Percentiles rank a stretch among this genome's conserved stretches.
Evolutionary conservation across 2,113 vertebrate species (phyloP).

Genomic region (Tiliqua scincoides): DNA sequence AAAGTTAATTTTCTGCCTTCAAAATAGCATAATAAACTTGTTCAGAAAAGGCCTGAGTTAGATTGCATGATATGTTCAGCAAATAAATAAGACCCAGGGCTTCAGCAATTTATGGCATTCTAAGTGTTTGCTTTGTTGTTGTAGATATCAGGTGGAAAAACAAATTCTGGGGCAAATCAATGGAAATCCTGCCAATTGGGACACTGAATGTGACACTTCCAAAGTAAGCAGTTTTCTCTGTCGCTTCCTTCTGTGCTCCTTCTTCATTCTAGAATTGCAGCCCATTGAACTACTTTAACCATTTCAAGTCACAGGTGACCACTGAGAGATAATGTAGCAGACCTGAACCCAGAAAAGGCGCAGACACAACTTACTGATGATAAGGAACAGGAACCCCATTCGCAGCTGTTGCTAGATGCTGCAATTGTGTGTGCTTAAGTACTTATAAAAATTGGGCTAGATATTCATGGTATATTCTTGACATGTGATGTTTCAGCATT

Average conservation of each 20-base stretch:
- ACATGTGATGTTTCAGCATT: not conserved
- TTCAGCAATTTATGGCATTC: not conserved
- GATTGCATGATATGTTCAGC: not conserved
- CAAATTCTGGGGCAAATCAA: constrained; percentile 99
- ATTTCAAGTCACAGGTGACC: not conserved
- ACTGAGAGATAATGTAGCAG: not conserved
- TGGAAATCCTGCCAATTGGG: constrained; percentile 97
- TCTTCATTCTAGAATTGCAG: not conserved
- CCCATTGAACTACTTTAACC: not conserved
- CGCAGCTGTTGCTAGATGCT: not conserved
- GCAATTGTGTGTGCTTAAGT: not conserved
- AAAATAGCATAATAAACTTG: not conserved
- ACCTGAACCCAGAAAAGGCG: not conserved
- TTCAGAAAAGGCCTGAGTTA: constrained; percentile 4
- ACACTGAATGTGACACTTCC: constrained; percentile 92
- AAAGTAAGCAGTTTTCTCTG: constrained; percentile 81
- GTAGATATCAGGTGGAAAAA: constrained; percentile 99
- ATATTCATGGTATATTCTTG: not conserved
- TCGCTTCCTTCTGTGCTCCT: constrained; percentile 20
- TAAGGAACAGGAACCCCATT: not conserved
- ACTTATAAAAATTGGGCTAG: not conserved
- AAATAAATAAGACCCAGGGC: not conserved
- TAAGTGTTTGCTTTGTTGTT: constrained; percentile 27
- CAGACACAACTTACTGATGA: not conserved
- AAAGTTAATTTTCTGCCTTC: constrained; percentile 11